A percentile compares a stretch with the other conserved stretches of the same genome.
Conservation (phyloP, 2,888 invertebrate genomes). For the Ceramica pisi region DNA sequence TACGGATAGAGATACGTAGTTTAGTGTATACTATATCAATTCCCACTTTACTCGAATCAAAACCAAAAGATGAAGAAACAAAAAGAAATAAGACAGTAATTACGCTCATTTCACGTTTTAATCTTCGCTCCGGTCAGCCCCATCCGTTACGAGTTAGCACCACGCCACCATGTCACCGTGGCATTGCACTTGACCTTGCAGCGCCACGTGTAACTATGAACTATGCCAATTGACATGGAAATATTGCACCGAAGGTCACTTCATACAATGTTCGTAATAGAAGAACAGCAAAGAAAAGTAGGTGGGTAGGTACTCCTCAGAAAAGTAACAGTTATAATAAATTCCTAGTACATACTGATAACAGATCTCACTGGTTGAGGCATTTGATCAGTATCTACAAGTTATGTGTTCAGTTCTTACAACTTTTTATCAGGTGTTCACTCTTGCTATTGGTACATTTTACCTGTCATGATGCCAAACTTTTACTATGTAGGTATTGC, state of each 20-base stretch:
- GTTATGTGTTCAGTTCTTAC: background rate
- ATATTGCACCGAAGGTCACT: background rate
- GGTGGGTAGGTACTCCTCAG: no score
- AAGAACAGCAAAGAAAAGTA: background rate
- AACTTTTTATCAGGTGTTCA: background rate
- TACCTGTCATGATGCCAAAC: background rate
- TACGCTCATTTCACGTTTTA: background rate
- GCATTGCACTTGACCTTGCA: conserved; percentile 49
- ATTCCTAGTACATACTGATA: background rate
- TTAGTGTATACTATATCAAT: background rate
- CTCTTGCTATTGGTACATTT: background rate
- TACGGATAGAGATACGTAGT: background rate
- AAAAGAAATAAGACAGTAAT: background rate
- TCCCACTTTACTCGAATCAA: background rate
- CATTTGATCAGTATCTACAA: no score
- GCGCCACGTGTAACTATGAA: conserved; percentile 19
- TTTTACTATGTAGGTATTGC: background rate
- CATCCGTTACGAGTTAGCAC: conserved; percentile 21
- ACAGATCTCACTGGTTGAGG: background rate
- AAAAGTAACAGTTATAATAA: background rate
- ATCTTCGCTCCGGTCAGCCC: background rate
- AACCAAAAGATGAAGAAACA: no score
- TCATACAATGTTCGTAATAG: background rate
- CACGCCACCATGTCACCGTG: conserved; percentile 27
- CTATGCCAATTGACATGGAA: conserved; percentile 22